These are phyloP conservation scores for Octomys mimax DNA, from an alignment of 2,797 vertebrate genomes.

Conservation along the genomic window DNA sequence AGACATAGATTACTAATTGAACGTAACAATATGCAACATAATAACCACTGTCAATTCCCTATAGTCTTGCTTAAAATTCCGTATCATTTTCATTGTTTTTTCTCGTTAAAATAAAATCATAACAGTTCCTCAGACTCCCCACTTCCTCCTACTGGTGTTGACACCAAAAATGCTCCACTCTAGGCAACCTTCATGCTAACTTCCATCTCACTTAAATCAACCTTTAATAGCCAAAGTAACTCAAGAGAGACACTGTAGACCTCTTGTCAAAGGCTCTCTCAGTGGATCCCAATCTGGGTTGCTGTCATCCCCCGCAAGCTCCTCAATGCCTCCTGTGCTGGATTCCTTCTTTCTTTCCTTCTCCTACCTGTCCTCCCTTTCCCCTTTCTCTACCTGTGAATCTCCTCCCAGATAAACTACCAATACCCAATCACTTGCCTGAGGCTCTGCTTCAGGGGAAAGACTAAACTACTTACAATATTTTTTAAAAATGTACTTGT, in stretches of 20 bases:
- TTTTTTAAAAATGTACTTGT: too few species aligned
- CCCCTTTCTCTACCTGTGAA: background rate
- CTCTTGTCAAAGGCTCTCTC: background rate
- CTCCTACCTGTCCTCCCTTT: background rate
- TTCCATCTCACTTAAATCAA: background rate
- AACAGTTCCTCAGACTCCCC: background rate
- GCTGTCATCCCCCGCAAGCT: rapidly evolving
- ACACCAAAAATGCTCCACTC: background rate
- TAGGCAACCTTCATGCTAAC: background rate
- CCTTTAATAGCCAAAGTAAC: background rate
- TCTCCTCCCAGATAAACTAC: background rate
- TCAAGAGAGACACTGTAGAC: background rate
- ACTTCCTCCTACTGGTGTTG: background rate
- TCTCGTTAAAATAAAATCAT: too few species aligned
- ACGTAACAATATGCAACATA: too few species aligned
- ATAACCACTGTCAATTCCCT: too few species aligned
- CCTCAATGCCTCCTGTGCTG: too few species aligned
- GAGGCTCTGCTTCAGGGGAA: background rate
- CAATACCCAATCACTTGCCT: background rate
- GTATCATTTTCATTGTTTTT: too few species aligned
- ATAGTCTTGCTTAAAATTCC: too few species aligned
- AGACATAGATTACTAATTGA: too few species aligned
- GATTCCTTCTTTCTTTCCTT: background rate
- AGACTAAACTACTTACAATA: background rate
- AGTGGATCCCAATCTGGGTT: too few species aligned